phyloP scores from a whole-genome alignment of 1,140 invertebrate species.

The Trichonephila clavata region DNA sequence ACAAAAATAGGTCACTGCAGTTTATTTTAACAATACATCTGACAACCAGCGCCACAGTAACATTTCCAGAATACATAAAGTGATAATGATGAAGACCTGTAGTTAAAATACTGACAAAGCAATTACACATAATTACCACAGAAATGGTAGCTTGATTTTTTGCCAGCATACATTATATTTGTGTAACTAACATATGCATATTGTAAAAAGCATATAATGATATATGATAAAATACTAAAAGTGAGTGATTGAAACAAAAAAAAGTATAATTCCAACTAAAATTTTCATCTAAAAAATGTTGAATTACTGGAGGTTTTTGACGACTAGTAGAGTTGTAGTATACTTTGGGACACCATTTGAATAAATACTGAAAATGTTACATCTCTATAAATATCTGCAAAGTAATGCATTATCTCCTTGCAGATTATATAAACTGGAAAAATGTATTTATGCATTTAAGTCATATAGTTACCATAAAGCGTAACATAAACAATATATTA shows the following conservation, averaged over 20 bases:
- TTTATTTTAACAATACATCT: conserved; percentile 67
- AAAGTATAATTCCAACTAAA: neutral
- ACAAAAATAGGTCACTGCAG: conserved; percentile 76
- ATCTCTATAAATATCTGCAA: neutral
- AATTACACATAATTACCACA: conserved; percentile 39
- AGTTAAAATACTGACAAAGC: conserved; percentile 68
- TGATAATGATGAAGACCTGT: conserved; percentile 37
- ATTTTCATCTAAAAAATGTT: neutral
- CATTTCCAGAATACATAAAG: conserved; percentile 67
- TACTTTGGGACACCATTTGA: neutral
- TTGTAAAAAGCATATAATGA: conserved; percentile 11
- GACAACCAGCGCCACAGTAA: conserved; percentile 75
- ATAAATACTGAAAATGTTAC: neutral
- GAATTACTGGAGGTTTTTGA: neutral
- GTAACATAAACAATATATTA: neutral
- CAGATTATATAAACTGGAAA: neutral
- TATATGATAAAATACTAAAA: conserved; percentile 11
- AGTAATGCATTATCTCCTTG: neutral
- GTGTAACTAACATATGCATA: conserved; percentile 16
- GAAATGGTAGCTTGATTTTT: conserved; percentile 20
- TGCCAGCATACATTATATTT: conserved; percentile 6
- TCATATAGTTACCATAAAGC: neutral
- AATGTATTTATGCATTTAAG: neutral
- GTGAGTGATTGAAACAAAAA: conserved; percentile 2
- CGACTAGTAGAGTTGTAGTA: neutral